These are phyloP conservation scores for Porphyrio hochstetteri DNA, from an alignment of 2,113 vertebrate species.

Conservation along the genomic window DNA sequence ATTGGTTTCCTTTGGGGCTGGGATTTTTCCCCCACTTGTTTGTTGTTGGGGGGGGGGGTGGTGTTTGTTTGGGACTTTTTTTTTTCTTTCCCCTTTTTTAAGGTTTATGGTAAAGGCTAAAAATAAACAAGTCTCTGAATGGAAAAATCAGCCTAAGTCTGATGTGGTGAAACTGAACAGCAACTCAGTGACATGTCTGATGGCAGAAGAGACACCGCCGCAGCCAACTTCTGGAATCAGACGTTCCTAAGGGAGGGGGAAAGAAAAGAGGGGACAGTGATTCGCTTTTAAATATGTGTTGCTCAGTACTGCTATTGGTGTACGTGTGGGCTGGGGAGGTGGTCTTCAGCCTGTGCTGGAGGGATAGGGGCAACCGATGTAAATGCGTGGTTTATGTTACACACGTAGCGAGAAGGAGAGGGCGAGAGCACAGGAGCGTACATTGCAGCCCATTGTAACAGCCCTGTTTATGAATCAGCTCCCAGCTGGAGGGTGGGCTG, in stretches of 20 bases:
- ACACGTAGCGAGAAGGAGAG: slow-evolving; percentile 9
- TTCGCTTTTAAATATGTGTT: slow-evolving; percentile 49
- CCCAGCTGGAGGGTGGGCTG: slow-evolving; percentile 9
- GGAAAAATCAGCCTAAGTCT: slow-evolving; percentile 68
- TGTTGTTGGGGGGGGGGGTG: neutral
- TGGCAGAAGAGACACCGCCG: slow-evolving; percentile 59
- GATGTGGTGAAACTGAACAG: slow-evolving; percentile 65
- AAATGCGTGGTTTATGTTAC: slow-evolving; percentile 19
- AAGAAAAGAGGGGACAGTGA: neutral
- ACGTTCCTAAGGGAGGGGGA: slow-evolving; percentile 32
- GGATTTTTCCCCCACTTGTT: neutral
- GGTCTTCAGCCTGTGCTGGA: slow-evolving; percentile 29
- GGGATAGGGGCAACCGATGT: neutral
- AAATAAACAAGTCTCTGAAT: slow-evolving; percentile 68
- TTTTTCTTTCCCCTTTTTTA: neutral
- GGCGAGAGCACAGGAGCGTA: neutral
- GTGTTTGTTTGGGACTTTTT: neutral
- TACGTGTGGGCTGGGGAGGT: slow-evolving; percentile 24
- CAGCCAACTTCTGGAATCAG: slow-evolving; percentile 72
- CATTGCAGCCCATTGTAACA: slow-evolving; percentile 26
- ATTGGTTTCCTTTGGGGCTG: neutral
- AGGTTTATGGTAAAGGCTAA: slow-evolving; percentile 53
- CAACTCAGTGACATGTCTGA: slow-evolving; percentile 73
- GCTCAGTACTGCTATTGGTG: slow-evolving; percentile 9
- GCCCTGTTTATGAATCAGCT: slow-evolving; percentile 20